Base-by-base conservation (phyloP, 2,113 vertebrate genomes). In the Eretmochelys imbricata region DNA sequence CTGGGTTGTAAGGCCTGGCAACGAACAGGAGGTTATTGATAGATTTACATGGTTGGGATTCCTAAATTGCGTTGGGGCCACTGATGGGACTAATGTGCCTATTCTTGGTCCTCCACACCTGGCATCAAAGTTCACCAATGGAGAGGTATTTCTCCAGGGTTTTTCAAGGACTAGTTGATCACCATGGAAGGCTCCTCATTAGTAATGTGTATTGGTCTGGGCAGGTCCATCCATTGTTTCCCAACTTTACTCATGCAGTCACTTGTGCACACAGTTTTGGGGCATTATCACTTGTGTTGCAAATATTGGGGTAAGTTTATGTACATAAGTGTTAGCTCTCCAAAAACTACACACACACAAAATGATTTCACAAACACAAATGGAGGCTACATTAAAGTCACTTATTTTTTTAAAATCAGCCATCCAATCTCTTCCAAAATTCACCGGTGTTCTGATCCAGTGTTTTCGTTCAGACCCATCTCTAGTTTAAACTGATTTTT, bases 171-270 rank as follows among this genome's bases (percentile, higher is more conserved):
- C 54, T 31, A 62, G 55, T 29, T 62, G 12, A 62, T 29, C 27
- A 62, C 59, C 59, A 10, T 55, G 54, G 54, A 55, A 55, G 3
- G 54, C 54, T 55, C 54, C 22, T 10, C 24, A 24, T 55, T 55
- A 55, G 12, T 62, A 62, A 31, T 29, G 59, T 29, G 31, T 35
- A 16, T 65, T 65, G 14, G 62, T 65, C 62, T 65, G 29, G 12
- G 35, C 3, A 16, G 62, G 31, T 65, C 62, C 62, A 17, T 89
- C 51, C 46, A 82, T 59, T 87, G 14, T 25, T 72, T 89, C 55
- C 50, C 29, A 48, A 0, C 5, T 79, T 93, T 49, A n/a, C 3
- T 89, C 0, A 0, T 16, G 5, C 2, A 89, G 49, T 20, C 87
- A 46, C 49, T 80, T 78, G 65, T 72, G 49, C 90, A 69, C 22